Evolutionary conservation across 2,888 invertebrate genomes (phyloP), one percentile per base, ranked within the genome.

Genomic region (Temnothorax unifasciatus): DNA sequence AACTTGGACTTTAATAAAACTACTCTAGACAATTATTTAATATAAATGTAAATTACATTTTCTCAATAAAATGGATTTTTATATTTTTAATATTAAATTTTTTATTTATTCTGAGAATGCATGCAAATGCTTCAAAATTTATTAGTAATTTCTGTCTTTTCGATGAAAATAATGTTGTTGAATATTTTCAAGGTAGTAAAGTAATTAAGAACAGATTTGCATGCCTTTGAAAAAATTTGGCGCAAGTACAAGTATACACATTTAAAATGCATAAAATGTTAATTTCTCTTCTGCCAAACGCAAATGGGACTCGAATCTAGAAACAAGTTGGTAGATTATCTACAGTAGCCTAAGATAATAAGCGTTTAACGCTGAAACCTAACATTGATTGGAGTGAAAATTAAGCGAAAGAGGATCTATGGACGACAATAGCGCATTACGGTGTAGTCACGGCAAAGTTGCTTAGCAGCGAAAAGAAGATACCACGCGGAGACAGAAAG

Each of bases 401-500:
- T 86, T 85, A 79, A 86, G 84, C 63, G 82, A 73, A 81, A 85
- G 52, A 69, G 61, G 44, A 81, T 69, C 63, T 50, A 21, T 47
- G 44, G 29, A 61, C 74, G 50, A 82, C 84, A 83, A 82, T 84
- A 71, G 54, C 54, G 77, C 73, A 79, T 87, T 86, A 86, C 86
- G 84, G 15, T 18, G 34, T 2, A 38, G 79, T 74, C 84, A 85
- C 29, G 29, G 69, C 74, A 52, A 85, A 76, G 82, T 88, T 86
- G 87, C 86, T 85, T 61, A 87, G 84, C 75, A 76, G 76, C 81
- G 85, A 73, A 85, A 84, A 82, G 85, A 83, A 82, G 83, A 68
- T 74, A 69, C 54, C 64, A 21, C n/a, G 76, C 50, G 44, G 54
- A 41, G 54, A 57, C 61, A 74, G 81, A 79, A 71, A 76, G 84